Evolutionary conservation across 2,797 vertebrate species (phyloP).

Genomic region (Halcyon badia): DNA sequence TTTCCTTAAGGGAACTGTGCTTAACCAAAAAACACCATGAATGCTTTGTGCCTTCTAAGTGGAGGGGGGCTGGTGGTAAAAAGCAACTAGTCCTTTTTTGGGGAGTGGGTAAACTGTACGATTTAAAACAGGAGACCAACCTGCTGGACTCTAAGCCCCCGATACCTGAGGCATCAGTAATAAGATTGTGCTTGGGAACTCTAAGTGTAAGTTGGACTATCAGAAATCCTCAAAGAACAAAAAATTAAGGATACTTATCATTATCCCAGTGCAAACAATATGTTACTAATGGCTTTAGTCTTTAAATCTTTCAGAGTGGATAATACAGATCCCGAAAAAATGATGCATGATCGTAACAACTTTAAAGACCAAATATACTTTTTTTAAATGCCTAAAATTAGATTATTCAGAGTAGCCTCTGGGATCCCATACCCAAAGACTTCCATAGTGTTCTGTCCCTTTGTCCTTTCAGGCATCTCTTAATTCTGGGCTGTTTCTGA

Average conservation of each 20-base stretch:
- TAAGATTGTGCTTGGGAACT: background rate
- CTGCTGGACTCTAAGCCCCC: background rate
- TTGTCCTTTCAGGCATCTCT: background rate
- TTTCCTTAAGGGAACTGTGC: background rate
- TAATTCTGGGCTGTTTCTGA: background rate
- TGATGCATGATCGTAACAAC: background rate
- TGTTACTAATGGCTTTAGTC: background rate
- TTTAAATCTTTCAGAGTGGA: background rate
- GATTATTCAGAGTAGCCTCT: background rate
- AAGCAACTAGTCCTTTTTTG: background rate
- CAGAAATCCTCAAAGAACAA: background rate
- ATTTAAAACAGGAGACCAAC: background rate
- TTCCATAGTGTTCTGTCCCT: background rate
- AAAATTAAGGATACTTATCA: background rate
- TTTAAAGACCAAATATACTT: background rate
- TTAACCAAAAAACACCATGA: background rate
- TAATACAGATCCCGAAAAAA: background rate
- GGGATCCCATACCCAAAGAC: fast-evolving
- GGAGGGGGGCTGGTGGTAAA: background rate
- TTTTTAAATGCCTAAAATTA: background rate
- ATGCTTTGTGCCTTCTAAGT: background rate
- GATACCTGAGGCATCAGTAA: background rate
- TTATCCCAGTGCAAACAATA: background rate
- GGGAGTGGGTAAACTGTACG: background rate
- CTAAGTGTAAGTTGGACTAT: background rate